phyloP scores from a whole-genome alignment of 2,797 vertebrate genomes.

The Amniataba percoides region DNA sequence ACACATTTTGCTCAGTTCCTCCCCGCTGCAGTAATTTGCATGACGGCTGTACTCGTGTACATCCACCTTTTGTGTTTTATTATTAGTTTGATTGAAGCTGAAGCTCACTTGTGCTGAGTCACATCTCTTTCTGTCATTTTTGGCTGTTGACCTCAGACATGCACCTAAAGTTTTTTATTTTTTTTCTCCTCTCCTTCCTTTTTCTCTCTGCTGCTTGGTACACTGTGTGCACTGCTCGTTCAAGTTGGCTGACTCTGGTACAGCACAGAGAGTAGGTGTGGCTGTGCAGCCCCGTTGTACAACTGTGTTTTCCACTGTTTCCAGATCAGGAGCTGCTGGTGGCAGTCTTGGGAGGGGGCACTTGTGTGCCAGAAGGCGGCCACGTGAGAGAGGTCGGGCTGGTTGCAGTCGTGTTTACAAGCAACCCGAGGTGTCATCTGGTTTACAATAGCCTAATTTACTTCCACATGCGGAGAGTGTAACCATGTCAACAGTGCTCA shows the following conservation, averaged over 20 bases:
- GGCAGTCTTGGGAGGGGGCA: background rate
- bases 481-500: constrained; percentile 71
- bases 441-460: constrained; percentile 71
- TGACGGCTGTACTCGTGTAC: constrained; percentile 60
- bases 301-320: constrained; percentile 62
- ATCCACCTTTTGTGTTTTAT: constrained; percentile 50
- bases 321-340: constrained; percentile 64
- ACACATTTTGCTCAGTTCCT: constrained; percentile 57
- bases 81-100: constrained; percentile 35
- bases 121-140: constrained; percentile 28
- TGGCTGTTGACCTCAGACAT: constrained; percentile 20
- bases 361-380: constrained; percentile 30
- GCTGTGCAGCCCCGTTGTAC: constrained; percentile 62
- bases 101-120: constrained; percentile 28
- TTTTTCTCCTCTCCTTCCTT: background rate
- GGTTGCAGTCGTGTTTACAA: constrained; percentile 81
- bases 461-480: constrained; percentile 67
- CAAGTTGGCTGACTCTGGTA: constrained; percentile 63
- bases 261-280: constrained; percentile 79
- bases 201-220: background rate
- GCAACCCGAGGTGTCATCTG: constrained; percentile 70
- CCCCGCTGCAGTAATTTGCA: constrained; percentile 82
- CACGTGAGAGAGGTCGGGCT: constrained; percentile 65
- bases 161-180: constrained; percentile 16
- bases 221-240: constrained; percentile 31